phyloP scores from a whole-genome alignment of 1,140 invertebrate species.

The Drosophila rufa region DNA sequence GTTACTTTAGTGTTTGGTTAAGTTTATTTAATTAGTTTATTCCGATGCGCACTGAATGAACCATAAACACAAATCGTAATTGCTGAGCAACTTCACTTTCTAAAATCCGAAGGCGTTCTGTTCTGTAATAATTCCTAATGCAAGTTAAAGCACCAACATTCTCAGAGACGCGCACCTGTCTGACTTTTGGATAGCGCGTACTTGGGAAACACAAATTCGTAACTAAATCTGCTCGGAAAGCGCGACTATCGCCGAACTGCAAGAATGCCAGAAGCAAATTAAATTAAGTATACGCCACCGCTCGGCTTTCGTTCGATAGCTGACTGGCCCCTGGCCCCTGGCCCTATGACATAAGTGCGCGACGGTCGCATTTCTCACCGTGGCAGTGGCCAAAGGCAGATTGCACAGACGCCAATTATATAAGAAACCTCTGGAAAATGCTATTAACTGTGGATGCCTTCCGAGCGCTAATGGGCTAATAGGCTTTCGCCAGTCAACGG shows the following conservation, averaged over 20 bases:
- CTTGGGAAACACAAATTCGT: conserved; percentile 70
- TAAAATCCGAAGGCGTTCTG: not conserved
- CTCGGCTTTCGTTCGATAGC: conserved; percentile 23
- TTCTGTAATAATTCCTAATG: not conserved
- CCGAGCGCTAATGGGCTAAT: conserved; percentile 22
- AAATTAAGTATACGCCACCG: conserved; percentile 78
- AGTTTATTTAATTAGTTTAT: conserved; percentile 33
- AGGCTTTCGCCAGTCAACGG: conserved; percentile 30
- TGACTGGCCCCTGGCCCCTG: conserved; percentile 2
- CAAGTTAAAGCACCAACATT: conserved; percentile 6
- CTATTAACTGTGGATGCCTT: conserved; percentile 40
- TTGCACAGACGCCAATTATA: conserved; percentile 32
- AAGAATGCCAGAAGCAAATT: conserved; percentile 67
- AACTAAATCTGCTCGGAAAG: conserved; percentile 66
- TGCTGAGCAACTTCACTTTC: not conserved
- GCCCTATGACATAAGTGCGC: conserved; percentile 67
- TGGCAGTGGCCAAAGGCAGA: conserved; percentile 11
- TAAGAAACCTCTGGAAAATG: conserved; percentile 31
- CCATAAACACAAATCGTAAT: conserved; percentile 48
- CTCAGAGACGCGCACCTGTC: not conserved
- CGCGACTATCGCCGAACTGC: conserved; percentile 39
- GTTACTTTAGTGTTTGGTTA: conserved; percentile 64
- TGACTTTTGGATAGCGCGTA: conserved; percentile 37
- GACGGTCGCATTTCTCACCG: conserved; percentile 5
- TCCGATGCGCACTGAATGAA: conserved; percentile 66